These are phyloP conservation scores for Sarcophaga peregrina DNA, from an alignment of 1,140 invertebrate species.

Conservation along the genomic window DNA sequence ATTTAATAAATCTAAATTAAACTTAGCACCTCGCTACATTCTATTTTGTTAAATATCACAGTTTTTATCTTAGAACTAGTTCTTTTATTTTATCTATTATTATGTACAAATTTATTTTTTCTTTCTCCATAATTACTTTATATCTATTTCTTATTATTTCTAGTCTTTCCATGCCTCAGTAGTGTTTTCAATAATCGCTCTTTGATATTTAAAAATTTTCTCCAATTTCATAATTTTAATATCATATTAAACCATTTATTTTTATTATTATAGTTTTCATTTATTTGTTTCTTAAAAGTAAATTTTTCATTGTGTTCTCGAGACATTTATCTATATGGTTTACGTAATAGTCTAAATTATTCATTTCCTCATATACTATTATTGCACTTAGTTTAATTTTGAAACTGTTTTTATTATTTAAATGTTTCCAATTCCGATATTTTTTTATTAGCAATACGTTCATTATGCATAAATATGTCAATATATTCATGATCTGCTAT, in stretches of 20 bases:
- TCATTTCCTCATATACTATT: not conserved
- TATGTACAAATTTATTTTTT: not conserved
- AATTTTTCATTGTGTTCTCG: not conserved
- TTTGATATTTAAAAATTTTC: not conserved
- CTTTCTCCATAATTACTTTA: not conserved
- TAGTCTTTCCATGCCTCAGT: not conserved
- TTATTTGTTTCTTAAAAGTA: not conserved
- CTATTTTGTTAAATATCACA: slow-evolving; percentile 26
- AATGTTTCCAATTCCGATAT: not conserved
- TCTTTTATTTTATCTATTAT: not conserved
- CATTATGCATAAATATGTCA: not conserved
- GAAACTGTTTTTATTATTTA: slow-evolving; percentile 19
- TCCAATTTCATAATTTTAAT: not conserved
- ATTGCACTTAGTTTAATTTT: not conserved
- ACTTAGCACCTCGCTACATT: slow-evolving; percentile 24
- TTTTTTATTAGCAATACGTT: not conserved
- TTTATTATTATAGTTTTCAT: not conserved
- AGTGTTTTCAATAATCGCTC: not conserved
- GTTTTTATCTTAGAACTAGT: not conserved
- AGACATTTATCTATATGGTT: not conserved
- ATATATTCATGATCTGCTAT: slow-evolving; percentile 17
- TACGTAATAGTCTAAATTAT: not conserved
- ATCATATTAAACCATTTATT: not conserved
- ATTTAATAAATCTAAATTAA: no score
- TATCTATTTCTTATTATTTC: not conserved